phyloP scores from a whole-genome alignment of 1,140 invertebrate species.

The Drosophila equinoxialis region DNA sequence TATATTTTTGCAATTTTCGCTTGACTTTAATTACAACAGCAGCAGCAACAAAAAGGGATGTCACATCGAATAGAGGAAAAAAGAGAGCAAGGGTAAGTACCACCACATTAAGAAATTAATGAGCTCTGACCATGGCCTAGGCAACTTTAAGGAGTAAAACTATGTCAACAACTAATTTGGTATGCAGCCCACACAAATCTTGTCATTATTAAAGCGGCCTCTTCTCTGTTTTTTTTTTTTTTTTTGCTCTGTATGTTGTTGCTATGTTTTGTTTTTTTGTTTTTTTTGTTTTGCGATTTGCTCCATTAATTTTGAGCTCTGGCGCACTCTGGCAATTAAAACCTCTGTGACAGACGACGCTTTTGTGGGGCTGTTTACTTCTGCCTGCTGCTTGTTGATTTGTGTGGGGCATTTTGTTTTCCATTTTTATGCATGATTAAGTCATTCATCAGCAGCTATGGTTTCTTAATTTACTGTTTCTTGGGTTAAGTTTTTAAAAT shows the following conservation, averaged over 20 bases:
- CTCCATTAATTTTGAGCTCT: conserved; percentile 70
- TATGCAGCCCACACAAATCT: conserved; percentile 75
- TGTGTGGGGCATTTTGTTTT: conserved; percentile 60
- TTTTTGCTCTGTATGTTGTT: conserved; percentile 26
- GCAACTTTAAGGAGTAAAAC: conserved; percentile 38
- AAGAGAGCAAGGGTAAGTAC: conserved; percentile 13
- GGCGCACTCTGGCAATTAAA: conserved; percentile 42
- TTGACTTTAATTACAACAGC: conserved; percentile 58
- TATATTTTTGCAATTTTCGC: conserved; percentile 66
- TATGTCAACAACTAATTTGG: conserved; percentile 58
- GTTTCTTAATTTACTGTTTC: conserved; percentile 59
- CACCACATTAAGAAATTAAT: conserved; percentile 65
- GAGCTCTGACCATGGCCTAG: conserved; percentile 30
- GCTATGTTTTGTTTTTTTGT: conserved; percentile 50
- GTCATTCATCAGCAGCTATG: conserved; percentile 65
- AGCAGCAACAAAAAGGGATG: conserved; percentile 17
- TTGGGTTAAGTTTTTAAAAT: conserved; percentile 32
- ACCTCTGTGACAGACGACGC: conserved; percentile 57
- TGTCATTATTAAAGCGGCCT: conserved; percentile 67
- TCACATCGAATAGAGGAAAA: conserved; percentile 12
- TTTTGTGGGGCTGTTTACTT: conserved; percentile 35
- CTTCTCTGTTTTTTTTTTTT: conserved; percentile 16
- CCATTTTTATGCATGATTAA: conserved; percentile 72
- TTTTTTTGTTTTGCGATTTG: conserved; percentile 47
- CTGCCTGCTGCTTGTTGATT: conserved; percentile 62